Base-by-base conservation (phyloP, 2,113 vertebrate species). In the Cynocephalus volans region DNA sequence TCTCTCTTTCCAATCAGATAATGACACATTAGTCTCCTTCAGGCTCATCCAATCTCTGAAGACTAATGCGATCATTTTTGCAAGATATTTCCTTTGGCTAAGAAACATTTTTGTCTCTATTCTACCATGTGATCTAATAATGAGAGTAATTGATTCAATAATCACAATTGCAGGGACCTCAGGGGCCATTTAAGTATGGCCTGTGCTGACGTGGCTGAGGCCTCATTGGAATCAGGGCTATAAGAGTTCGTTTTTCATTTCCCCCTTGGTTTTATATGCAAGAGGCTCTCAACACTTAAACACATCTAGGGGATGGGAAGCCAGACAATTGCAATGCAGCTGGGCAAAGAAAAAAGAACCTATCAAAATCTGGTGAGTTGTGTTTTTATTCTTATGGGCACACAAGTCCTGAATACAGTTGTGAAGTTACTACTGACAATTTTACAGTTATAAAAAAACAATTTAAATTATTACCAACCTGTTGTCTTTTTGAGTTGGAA, bases 241-340 rank as follows among this genome's bases (percentile, higher is more conserved):
- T 69, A 86, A 91, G 45, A 75, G 23, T 83, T 70, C n/a, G 60
- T 70, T 97, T 93, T 94, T 97, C 88, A 97, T 85, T 96, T 96
- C 9, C 11, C 48, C 60, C 31, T 90, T 65, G n/a, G 45, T 81
- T 75, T 93, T 86, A 15, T 36, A 73, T 82, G 15, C 14, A 96
- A 64, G 86, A 96, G 12, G 6, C 36, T 94, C 76, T 67, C 52
- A 73, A 48, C 15, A 69, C 17, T 81, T 73, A 56, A 33, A 85
- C 21, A 58, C 4, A 83, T 12, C 23, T 19, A 10, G n/a, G 14
- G 14, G 26, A 17, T 76, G 80, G 70, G 50, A 90, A 97, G 52
- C 4, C 84, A 83, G 73, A 76, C 31, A 90, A 21, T 52, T 95
- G 19, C 26, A 88, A 67, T 87, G 45, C 21, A 92, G 12, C 13